Evolutionary conservation across 2,113 vertebrate species (phyloP).

Genomic region (Dipodomys ordii): DNA sequence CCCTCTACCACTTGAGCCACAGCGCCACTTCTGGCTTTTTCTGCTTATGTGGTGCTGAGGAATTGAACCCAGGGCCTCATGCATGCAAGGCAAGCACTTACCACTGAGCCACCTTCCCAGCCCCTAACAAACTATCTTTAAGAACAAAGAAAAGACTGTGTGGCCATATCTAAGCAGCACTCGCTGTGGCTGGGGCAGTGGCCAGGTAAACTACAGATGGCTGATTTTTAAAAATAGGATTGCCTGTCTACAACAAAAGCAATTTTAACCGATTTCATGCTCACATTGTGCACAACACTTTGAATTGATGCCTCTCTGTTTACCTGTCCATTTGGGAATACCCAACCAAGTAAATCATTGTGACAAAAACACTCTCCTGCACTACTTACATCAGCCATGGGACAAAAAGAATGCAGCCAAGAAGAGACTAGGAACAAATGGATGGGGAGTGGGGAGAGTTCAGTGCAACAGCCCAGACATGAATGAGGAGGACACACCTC

Average conservation of each 20-base stretch:
- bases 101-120: background rate
- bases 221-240: constrained; percentile 97
- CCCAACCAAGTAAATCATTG: constrained; percentile 98
- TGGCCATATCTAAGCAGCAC: too few relatives aligned
- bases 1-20: too few relatives aligned
- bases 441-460: constrained; percentile 92
- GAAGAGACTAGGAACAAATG: constrained; percentile 94
- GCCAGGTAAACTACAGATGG: constrained; percentile 76
- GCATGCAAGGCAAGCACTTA: too few relatives aligned
- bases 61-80: too few relatives aligned
- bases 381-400: constrained; percentile 97
- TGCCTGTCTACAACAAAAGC: constrained; percentile 99
- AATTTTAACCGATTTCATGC: constrained; percentile 99
- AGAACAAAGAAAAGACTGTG: too few relatives aligned
- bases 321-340: constrained; percentile 98
- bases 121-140: background rate
- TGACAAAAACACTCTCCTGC: constrained; percentile 96
- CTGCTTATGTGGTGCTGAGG: too few relatives aligned
- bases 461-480: constrained; percentile 98
- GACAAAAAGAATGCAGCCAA: constrained; percentile 98
- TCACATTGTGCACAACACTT: constrained; percentile 98
- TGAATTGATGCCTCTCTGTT: constrained; percentile 97
- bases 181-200: too few relatives aligned
- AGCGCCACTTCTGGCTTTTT: too few relatives aligned
- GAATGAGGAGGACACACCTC: constrained; percentile 94